Percentiles rank a stretch among this genome's conserved stretches.
These are phyloP conservation scores for Leptinotarsa undecemlineata DNA, from an alignment of 1,140 invertebrate species.

Conservation along the genomic window DNA sequence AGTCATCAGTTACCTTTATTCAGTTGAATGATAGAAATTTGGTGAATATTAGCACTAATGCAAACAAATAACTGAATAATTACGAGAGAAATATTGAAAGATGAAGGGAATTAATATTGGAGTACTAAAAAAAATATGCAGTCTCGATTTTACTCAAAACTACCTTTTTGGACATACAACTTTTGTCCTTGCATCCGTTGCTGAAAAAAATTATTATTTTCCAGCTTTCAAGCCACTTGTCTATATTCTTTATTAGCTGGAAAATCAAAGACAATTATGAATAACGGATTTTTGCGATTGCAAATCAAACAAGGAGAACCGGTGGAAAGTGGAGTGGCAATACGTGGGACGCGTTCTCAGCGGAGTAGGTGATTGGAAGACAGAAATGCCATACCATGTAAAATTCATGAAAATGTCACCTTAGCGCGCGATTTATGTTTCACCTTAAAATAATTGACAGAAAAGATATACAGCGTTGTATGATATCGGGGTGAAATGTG, in stretches of 20 bases:
- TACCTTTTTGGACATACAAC: not conserved
- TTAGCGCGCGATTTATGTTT: not conserved
- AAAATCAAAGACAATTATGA: not conserved
- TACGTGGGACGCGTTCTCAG: not conserved
- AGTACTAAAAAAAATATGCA: no score
- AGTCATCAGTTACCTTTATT: no score
- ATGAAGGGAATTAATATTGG: no score
- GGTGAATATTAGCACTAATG: no score
- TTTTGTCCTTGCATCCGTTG: not conserved
- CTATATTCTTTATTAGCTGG: not conserved
- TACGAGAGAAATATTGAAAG: no score
- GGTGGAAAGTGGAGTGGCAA: not conserved
- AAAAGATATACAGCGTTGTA: not conserved
- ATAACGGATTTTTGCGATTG: slow-evolving; percentile 1
- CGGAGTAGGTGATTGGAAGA: not conserved
- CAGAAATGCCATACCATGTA: slow-evolving; percentile 5
- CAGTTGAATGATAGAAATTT: no score
- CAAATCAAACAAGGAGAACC: slow-evolving; percentile 5
- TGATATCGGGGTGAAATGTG: slow-evolving; percentile 4
- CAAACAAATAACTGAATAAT: no score
- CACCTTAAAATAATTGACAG: slow-evolving; percentile 16
- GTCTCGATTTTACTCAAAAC: not conserved
- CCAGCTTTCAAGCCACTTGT: no score
- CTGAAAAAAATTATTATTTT: no score
- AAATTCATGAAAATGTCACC: slow-evolving; percentile 17